Percentiles rank a stretch among this genome's conserved stretches.
Conservation (phyloP, 2,888 invertebrate species). For the Acrocyrtus sp. region DNA sequence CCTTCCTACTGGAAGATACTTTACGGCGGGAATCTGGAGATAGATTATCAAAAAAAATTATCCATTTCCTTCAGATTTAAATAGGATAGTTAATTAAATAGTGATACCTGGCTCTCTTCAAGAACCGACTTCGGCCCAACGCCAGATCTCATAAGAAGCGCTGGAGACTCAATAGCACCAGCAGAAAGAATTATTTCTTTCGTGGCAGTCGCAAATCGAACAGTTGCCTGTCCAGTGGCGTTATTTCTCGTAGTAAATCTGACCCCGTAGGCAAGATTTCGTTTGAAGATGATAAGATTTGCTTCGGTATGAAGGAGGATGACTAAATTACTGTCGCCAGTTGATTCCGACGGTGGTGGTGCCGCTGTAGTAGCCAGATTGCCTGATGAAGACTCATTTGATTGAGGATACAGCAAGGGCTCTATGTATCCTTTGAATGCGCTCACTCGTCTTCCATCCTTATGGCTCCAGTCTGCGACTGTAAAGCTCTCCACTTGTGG, state of each 20-base stretch:
- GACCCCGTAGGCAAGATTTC: not conserved
- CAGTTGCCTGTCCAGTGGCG: not conserved
- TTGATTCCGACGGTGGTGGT: not conserved
- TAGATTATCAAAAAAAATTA: not conserved
- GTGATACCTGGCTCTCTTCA: too few relatives aligned
- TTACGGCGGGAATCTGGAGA: not conserved
- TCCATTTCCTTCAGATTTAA: not conserved
- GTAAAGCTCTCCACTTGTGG: slow-evolving; percentile 42
- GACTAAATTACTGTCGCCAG: not conserved
- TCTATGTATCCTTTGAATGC: slow-evolving; percentile 26
- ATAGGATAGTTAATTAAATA: too few relatives aligned
- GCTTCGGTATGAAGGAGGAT: slow-evolving; percentile 1
- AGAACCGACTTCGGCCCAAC: too few relatives aligned
- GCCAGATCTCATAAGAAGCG: slow-evolving; percentile 12
- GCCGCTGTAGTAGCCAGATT: too few relatives aligned
- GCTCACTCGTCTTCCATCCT: slow-evolving; percentile 28
- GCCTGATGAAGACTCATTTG: too few relatives aligned
- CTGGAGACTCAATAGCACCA: slow-evolving; percentile 3
- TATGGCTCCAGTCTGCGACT: slow-evolving; percentile 22
- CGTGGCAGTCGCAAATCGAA: not conserved
- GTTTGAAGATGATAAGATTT: not conserved
- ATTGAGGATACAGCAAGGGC: slow-evolving; percentile 15
- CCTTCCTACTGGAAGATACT: not conserved
- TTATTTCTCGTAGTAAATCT: not conserved
- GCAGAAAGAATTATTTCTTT: slow-evolving; percentile 24